phyloP scores from a whole-genome alignment of 2,888 invertebrate species.

The Rhamnusium bicolor region DNA sequence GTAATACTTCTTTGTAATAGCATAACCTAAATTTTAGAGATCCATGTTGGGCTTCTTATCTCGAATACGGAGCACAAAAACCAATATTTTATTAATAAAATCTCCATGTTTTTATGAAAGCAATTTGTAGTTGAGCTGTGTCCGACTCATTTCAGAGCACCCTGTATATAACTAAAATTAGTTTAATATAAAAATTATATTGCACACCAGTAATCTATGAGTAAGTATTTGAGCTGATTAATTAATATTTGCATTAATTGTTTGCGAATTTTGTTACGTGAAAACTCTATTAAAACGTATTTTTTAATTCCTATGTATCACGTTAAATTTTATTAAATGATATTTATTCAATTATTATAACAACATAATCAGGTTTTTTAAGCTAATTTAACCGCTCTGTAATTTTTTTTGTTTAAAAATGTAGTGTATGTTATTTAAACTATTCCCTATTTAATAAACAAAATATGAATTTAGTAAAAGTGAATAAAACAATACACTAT shows the following conservation, averaged over 20 bases:
- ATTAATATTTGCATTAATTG: not conserved
- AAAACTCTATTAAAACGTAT: slow-evolving; percentile 1
- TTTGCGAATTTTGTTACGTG: not conserved
- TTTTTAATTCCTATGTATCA: slow-evolving; percentile 17
- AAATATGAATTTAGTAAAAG: slow-evolving; percentile 8
- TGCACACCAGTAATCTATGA: too few species aligned
- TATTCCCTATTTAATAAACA: slow-evolving; percentile 7
- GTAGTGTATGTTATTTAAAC: slow-evolving; percentile 4
- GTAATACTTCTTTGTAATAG: too few species aligned
- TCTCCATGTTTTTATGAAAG: too few species aligned
- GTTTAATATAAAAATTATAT: too few species aligned
- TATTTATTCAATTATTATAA: slow-evolving; percentile 36
- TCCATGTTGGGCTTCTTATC: too few species aligned
- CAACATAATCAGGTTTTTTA: slow-evolving; percentile 37
- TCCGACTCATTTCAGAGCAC: too few species aligned
- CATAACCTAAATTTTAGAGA: too few species aligned
- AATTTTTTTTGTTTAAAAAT: slow-evolving; percentile 28
- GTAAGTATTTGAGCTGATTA: not conserved
- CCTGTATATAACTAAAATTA: too few species aligned
- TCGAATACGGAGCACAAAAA: too few species aligned
- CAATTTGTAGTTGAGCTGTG: too few species aligned
- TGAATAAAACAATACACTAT: too few species aligned
- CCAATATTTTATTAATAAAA: too few species aligned
- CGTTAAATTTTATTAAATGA: slow-evolving; percentile 30
- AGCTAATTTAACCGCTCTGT: slow-evolving; percentile 16